A percentile compares a stretch with the other conserved stretches of the same genome.
Conservation (phyloP, 2,797 vertebrate species). For the Acipenser transmontanus region DNA sequence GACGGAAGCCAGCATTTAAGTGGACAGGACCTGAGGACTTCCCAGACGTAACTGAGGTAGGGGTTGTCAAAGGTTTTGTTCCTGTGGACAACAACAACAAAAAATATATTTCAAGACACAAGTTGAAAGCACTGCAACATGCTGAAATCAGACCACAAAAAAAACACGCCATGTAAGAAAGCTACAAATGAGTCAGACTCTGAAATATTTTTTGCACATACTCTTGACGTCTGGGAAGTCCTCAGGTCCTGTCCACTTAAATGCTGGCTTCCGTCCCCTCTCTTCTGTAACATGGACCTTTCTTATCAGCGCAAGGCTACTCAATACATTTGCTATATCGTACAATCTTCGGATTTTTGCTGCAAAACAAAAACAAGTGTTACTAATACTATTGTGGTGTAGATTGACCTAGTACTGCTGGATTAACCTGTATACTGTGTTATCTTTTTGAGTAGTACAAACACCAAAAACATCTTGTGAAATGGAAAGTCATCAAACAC, state of each 20-base stretch:
- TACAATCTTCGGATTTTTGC: conserved; percentile 93
- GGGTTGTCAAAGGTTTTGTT: conserved; percentile 29
- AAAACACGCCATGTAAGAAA: not conserved
- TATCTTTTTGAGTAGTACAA: not conserved
- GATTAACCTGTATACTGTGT: too few species aligned
- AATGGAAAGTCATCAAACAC: not conserved
- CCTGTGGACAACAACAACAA: conserved; percentile 42
- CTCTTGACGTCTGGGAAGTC: conserved; percentile 64
- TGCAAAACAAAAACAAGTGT: conserved; percentile 41
- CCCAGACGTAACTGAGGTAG: conserved; percentile 34
- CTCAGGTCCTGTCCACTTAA: conserved; percentile 85
- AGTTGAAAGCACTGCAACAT: too few species aligned
- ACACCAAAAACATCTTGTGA: not conserved
- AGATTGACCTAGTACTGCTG: too few species aligned
- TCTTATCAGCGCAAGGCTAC: conserved; percentile 88
- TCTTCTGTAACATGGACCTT: conserved; percentile 89
- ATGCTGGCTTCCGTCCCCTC: conserved; percentile 85
- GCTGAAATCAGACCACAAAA: too few species aligned
- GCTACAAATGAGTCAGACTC: too few species aligned
- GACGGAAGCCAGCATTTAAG: conserved; percentile 87
- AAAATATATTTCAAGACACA: not conserved
- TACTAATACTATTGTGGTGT: too few species aligned
- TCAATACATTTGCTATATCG: conserved; percentile 92
- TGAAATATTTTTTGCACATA: conserved; percentile 30
- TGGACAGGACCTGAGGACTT: conserved; percentile 83